Evolutionary conservation across 2,797 vertebrate species (phyloP).

Genomic region (Alcedo quadribrachys): DNA sequence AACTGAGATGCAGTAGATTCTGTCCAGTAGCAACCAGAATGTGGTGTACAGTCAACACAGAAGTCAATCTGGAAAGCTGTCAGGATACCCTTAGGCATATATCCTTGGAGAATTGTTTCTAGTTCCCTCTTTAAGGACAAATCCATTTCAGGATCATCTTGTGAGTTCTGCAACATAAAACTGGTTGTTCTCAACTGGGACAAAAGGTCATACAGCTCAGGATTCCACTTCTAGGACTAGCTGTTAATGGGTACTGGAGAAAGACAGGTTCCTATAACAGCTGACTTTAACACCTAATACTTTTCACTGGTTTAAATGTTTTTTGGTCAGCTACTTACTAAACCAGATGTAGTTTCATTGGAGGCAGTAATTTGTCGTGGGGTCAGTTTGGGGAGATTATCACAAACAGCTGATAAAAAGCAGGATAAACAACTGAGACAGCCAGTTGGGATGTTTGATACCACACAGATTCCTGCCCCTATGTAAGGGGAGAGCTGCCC

Average conservation of each 20-base stretch:
- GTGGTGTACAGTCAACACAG: neutral
- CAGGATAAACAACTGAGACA: too few species aligned
- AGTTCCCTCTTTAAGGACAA: neutral
- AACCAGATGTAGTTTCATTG: neutral
- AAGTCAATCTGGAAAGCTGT: neutral
- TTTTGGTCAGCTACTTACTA: neutral
- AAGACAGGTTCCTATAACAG: neutral
- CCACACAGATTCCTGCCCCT: too few species aligned
- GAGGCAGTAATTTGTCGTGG: neutral
- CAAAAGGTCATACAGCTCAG: neutral
- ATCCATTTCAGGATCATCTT: neutral
- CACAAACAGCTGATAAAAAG: too few species aligned
- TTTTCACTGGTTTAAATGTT: neutral
- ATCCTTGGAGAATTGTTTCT: neutral
- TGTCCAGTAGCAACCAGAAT: neutral
- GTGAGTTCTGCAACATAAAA: neutral
- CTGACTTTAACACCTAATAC: neutral
- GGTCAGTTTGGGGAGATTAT: too few species aligned
- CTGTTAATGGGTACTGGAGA: neutral
- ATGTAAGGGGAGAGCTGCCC: too few species aligned
- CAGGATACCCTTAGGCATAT: neutral
- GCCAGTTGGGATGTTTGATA: too few species aligned
- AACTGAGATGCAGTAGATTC: neutral
- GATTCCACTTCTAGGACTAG: neutral
- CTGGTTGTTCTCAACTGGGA: neutral